Evolutionary conservation across 2,797 vertebrate species (phyloP).

Genomic region (Manis javanica): DNA sequence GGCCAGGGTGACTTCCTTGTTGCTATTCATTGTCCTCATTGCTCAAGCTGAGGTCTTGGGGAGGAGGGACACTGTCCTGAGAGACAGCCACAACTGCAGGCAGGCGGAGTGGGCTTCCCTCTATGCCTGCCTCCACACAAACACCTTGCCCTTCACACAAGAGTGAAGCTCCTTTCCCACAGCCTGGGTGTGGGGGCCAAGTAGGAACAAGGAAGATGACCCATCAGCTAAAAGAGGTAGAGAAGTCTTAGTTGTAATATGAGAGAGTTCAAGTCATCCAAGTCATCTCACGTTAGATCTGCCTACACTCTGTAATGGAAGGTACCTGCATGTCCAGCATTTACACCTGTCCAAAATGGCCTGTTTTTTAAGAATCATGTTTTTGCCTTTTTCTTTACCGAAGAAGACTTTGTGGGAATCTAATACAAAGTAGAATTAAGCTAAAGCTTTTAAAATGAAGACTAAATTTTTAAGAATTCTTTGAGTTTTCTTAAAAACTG

Average conservation of each 20-base stretch:
- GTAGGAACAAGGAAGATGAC: not conserved
- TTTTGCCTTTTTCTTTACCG: not conserved
- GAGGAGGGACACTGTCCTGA: not conserved
- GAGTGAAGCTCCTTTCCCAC: not conserved
- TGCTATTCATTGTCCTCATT: not conserved
- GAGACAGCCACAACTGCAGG: not conserved
- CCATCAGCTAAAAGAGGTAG: not conserved
- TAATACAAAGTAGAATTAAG: slow-evolving; percentile 43
- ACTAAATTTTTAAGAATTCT: not conserved
- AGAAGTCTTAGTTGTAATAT: not conserved
- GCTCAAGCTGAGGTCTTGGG: not conserved
- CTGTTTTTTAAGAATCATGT: not conserved
- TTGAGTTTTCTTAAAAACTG: not conserved
- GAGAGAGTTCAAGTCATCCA: not conserved
- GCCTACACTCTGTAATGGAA: not conserved
- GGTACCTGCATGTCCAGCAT: not conserved
- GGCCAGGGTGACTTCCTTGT: not conserved
- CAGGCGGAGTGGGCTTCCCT: not conserved
- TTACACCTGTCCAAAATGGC: not conserved
- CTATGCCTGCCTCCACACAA: not conserved
- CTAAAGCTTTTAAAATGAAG: slow-evolving; percentile 35
- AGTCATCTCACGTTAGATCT: not conserved
- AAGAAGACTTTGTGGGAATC: not conserved
- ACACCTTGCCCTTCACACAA: not conserved
- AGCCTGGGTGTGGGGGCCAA: not conserved